These are phyloP conservation scores for Leptatherina wallacei DNA, from an alignment of 2,797 vertebrate species.

Conservation along the genomic window DNA sequence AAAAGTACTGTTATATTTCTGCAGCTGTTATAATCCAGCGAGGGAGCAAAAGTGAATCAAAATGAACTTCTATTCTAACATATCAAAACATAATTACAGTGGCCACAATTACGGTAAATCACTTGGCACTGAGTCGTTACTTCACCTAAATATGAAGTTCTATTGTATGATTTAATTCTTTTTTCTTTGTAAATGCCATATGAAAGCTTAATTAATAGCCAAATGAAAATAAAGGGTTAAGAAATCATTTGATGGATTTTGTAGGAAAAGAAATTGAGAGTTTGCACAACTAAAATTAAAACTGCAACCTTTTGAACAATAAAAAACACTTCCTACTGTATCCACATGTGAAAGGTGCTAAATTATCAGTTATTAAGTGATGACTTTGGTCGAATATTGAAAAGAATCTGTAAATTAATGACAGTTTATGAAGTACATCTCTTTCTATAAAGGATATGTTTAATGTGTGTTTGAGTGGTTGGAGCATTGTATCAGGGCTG, in stretches of 20 bases:
- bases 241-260: background rate
- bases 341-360: background rate
- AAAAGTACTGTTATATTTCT: constrained; percentile 3
- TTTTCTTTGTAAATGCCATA: background rate
- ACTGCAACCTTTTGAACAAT: background rate
- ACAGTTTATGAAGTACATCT: background rate
- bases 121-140: background rate
- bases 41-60: background rate
- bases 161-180: background rate
- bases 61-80: background rate
- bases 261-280: background rate
- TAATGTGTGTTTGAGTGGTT: background rate
- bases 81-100: constrained; percentile 14
- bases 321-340: background rate
- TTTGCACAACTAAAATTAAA: background rate
- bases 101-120: constrained; percentile 1
- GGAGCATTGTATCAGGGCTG: too few species aligned
- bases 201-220: background rate
- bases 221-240: background rate
- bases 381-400: too few species aligned
- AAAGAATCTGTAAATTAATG: background rate
- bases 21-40: background rate
- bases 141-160: background rate
- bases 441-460: background rate
- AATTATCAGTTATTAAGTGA: too few species aligned